A percentile compares a stretch with the other conserved stretches of the same genome.
Conservation (phyloP, 2,113 vertebrate species). For the Pogona vitticeps region DNA sequence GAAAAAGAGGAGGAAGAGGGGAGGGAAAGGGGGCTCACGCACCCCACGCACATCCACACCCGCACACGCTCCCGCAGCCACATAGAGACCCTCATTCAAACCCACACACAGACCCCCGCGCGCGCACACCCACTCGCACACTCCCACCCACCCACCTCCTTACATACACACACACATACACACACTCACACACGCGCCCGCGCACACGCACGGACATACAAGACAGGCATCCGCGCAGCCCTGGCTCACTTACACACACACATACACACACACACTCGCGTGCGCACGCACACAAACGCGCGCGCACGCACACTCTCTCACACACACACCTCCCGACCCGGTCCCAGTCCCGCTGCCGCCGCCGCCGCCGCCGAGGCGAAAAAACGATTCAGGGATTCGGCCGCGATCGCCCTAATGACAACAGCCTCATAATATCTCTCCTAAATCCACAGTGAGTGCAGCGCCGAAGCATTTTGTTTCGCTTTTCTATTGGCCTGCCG, state of each 20-base stretch:
- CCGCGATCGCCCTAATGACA: constrained; percentile 99
- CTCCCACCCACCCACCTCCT: neutral
- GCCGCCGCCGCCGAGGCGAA: constrained; percentile 79
- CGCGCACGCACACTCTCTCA: no score
- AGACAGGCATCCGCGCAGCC: neutral
- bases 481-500: constrained; percentile 99
- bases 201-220: neutral
- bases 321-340: constrained; percentile 59
- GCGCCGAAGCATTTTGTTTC: constrained; percentile 99
- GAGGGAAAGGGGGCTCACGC: constrained; percentile 76
- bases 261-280: neutral
- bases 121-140: constrained; percentile 54
- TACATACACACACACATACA: neutral
- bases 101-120: constrained; percentile 63
- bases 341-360: neutral
- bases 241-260: neutral
- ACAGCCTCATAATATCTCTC: constrained; percentile 99
- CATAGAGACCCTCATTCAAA: constrained; percentile 72
- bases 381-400: constrained; percentile 95
- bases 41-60: constrained; percentile 78
- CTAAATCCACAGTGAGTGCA: constrained; percentile 99
- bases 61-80: constrained; percentile 79
- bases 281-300: constrained; percentile 17
- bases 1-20: constrained; percentile 73
- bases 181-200: neutral